Conservation (phyloP, 2,888 invertebrate genomes). For the Patella ulyssiponensis region DNA sequence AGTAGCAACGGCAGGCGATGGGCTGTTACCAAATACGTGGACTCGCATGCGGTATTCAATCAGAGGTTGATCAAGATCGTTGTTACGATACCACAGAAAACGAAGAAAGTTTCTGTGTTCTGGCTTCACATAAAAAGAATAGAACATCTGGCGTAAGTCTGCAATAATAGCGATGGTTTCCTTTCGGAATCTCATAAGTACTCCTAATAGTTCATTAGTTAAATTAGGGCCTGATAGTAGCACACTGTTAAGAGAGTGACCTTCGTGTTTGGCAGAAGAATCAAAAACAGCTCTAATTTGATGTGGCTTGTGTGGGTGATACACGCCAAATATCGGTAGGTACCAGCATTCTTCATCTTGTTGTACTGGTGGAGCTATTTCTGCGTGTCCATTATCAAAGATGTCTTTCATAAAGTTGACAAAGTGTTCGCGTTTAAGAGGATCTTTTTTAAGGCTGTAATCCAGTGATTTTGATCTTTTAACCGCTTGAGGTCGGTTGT, state of each 20-base stretch:
- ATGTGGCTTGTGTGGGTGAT: conserved; percentile 42
- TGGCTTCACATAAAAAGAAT: conserved; percentile 20
- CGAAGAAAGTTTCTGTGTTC: conserved; percentile 25
- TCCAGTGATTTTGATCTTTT: conserved; percentile 16
- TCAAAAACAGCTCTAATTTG: conserved; percentile 40
- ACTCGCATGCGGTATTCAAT: too few species aligned
- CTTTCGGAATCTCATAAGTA: too few species aligned
- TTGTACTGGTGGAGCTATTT: conserved; percentile 29
- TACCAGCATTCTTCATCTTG: conserved; percentile 39
- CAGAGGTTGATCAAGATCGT: conserved; percentile 9
- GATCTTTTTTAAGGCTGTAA: conserved; percentile 10
- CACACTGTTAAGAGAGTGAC: too few species aligned
- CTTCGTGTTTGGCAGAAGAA: conserved; percentile 36
- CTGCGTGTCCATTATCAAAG: too few species aligned
- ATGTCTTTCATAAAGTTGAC: too few species aligned
- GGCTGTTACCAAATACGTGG: conserved; percentile 41
- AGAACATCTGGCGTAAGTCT: conserved; percentile 30
- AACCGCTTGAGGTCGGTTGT: conserved; percentile 10
- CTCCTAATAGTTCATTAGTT: too few species aligned
- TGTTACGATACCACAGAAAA: conserved; percentile 30
- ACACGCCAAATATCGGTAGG: conserved; percentile 41
- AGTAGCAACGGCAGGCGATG: conserved; percentile 33
- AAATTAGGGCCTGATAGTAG: too few species aligned
- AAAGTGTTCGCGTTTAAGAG: conserved; percentile 31
- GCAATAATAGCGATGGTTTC: conserved; percentile 24